A percentile compares a stretch with the other conserved stretches of the same genome.
phyloP scores from a whole-genome alignment of 2,113 vertebrate genomes.

The Tringa solitaria region DNA sequence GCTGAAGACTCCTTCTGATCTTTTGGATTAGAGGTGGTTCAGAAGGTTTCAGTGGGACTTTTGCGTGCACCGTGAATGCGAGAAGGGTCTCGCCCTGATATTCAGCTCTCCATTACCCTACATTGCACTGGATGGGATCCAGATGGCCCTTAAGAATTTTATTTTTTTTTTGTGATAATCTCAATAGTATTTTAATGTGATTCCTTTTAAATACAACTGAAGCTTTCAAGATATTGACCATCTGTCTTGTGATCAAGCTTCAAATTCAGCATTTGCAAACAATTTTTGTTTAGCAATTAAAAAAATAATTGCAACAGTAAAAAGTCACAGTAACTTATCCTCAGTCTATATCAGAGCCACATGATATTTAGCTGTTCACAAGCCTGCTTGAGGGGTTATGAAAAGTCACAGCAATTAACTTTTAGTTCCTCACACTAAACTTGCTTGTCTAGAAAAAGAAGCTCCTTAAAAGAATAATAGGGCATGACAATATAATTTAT shows the following conservation, averaged over 20 bases:
- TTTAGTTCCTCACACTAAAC: constrained; percentile 59
- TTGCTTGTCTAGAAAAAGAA: constrained; percentile 9
- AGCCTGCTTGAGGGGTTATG: constrained; percentile 55
- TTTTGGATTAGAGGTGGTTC: not conserved
- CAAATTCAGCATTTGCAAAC: not conserved
- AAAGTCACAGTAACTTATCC: constrained; percentile 55
- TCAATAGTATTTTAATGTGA: not conserved
- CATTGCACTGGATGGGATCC: not conserved
- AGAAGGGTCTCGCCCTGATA: not conserved
- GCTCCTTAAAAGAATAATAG: not conserved
- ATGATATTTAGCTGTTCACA: constrained; percentile 77
- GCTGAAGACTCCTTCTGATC: not conserved
- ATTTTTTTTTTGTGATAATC: not conserved
- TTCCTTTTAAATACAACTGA: not conserved
- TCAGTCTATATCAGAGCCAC: constrained; percentile 45
- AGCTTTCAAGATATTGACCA: not conserved
- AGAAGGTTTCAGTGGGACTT: not conserved
- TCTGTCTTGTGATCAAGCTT: not conserved
- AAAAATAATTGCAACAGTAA: constrained; percentile 27
- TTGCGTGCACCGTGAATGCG: not conserved
- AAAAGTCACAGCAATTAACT: constrained; percentile 44
- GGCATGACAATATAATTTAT: not conserved
- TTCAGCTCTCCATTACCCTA: not conserved
- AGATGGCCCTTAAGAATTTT: not conserved
- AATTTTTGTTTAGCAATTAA: not conserved